Base-by-base conservation (phyloP, 2,797 vertebrate species). In the Glyptemys insculpta region DNA sequence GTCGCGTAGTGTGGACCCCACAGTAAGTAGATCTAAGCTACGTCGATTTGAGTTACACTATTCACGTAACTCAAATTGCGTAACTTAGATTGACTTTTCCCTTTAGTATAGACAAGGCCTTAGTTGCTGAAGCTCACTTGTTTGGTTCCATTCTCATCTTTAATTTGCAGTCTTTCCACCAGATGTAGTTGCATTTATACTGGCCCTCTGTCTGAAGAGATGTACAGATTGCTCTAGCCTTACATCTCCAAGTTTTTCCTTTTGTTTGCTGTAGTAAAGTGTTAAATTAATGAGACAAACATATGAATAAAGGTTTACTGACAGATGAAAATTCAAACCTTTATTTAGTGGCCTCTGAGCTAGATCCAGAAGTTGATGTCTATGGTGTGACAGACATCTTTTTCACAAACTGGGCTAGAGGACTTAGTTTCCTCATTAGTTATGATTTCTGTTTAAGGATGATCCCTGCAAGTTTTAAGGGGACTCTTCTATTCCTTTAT, bases 401-500 rank as follows among this genome's bases (percentile, higher is more conserved):
- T 68, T 47, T 79, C 86, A 78, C 83, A 90, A 93, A 57, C 88
- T 95, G 89, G 85, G 78, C 53, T 90, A 52, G 41, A 4, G 56
- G 56, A 68, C 74, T 12, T 47, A 21, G 5, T 91, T 93, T 85
- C 52, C 52, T 92, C 85, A 16, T 34, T 79, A 79, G 15, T 79
- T 59, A 72, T 10, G n/a, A 41, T 82, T 31, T 96, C 78, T 95
- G 90, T 54, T 92, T 91, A 88, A 93, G 94, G 84, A 84, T 91
- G 81, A n/a, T 21, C 85, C 59, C 56, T 74, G 87, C 78, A 88
- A 87, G 83, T 94, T 96, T 92, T 94, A 90, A 91, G 87, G 79
- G n/a, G 19, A 90, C 89, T 90, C 93, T 62, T 85, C 94, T 50
- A 90, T 91, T 91, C 93, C 88, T 96, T 96, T 87, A 94, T 94